Conservation (phyloP, 1,140 invertebrate species). For the Pectinophora gossypiella region DNA sequence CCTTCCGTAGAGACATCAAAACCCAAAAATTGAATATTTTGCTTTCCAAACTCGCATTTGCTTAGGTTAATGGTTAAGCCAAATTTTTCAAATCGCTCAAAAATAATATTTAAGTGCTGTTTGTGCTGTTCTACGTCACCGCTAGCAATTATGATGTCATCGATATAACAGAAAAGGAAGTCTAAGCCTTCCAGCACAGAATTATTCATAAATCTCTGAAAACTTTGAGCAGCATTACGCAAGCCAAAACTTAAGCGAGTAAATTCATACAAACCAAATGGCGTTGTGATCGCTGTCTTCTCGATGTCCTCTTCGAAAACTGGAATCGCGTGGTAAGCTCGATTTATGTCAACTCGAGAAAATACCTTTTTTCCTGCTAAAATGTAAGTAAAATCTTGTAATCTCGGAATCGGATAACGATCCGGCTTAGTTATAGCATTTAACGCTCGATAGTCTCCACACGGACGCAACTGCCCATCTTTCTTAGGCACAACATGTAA, state of each 20-base stretch:
- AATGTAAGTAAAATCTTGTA: conserved; percentile 22
- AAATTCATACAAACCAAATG: background rate
- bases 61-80: background rate
- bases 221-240: background rate
- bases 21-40: background rate
- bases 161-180: too few species aligned
- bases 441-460: conserved; percentile 65
- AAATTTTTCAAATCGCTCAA: background rate
- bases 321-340: conserved; percentile 55
- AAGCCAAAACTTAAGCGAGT: background rate
- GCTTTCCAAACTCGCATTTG: background rate
- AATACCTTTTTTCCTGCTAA: background rate
- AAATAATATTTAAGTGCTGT: background rate
- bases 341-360: background rate
- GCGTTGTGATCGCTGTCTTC: conserved; percentile 44
- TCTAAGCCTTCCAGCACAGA: too few species aligned
- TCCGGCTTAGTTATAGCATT: conserved; percentile 55
- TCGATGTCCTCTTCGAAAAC: conserved; percentile 32
- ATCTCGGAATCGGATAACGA: conserved; percentile 47
- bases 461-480: conserved; percentile 36
- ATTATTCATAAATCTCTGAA: background rate
- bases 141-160: too few species aligned
- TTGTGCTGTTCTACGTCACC: too few species aligned
- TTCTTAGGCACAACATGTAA: conserved; percentile 61
- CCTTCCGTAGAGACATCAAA: background rate